Conservation (phyloP, 2,797 vertebrate genomes). For the Pseudotriccus pelzelni region DNA sequence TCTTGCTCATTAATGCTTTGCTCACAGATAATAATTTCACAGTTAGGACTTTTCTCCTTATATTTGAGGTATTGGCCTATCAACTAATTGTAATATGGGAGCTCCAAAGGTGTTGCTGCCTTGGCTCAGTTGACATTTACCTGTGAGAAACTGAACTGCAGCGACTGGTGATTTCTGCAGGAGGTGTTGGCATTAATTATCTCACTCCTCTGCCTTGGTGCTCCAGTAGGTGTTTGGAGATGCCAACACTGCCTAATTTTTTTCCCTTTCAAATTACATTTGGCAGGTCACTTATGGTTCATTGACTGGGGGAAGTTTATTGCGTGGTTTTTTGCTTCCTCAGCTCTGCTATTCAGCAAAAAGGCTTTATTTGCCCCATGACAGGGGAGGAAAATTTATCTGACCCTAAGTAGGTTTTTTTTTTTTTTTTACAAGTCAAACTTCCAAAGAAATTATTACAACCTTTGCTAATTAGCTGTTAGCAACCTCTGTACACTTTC, state of each 20-base stretch:
- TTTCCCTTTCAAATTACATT: background rate
- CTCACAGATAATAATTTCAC: background rate
- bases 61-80: background rate
- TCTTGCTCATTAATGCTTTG: background rate
- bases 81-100: background rate
- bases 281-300: background rate
- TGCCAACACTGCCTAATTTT: background rate
- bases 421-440: background rate
- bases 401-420: background rate
- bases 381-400: background rate
- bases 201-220: background rate
- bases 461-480: background rate
- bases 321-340: background rate
- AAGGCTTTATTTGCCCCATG: background rate
- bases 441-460: background rate
- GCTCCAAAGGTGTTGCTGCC: background rate
- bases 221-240: background rate
- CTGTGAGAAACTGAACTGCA: background rate
- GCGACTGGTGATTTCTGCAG: background rate
- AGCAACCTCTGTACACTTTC: background rate
- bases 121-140: conserved; percentile 15
- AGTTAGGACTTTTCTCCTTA: background rate
- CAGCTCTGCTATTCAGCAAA: background rate
- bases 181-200: conserved; percentile 20
- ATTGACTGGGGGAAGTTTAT: background rate